Evolutionary conservation across 2,113 vertebrate genomes (phyloP), one percentile per base, ranked within the genome.

Genomic region (Dicentrarchus labrax): DNA sequence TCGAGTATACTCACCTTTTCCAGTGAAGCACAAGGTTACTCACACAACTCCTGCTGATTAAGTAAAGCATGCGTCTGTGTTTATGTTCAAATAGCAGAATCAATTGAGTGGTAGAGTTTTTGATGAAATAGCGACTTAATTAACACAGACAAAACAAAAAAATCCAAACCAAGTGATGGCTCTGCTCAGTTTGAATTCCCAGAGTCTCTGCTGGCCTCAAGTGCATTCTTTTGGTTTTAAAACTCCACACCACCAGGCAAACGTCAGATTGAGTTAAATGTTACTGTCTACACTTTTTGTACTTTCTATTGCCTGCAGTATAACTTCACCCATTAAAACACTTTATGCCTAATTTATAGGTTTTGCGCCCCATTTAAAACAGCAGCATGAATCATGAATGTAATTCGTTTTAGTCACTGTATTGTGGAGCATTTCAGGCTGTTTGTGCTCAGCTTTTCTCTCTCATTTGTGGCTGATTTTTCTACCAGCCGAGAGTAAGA

Each of bases 271-370:
- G 19, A 51, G 62, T 4, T 30, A 2, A 10, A 70, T 57, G 41
- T 72, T 54, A 47, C 50, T 51, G 21, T 68, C 53, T 39, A 16
- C 72, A 47, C 67, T 59, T 64, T 21, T 50, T 67, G 19, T 68
- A 21, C 16, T 38, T 72, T 62, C 59, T 65, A 36, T 78, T 47
- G 39, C 39, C 13, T 47, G 0, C 51, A 30, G 30, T 30, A 30
- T 30, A 53, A 66, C 64, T 60, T 45, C 24, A 15, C 6, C 22
- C 43, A 24, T 39, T 60, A 13, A 53, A 74, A 45, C 56, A 48
- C 51, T 59, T 64, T 17, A 69, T 53, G 62, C 48, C 30, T 43
- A 47, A 68, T 83, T 68, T 41, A 53, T 19, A 45, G 48, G 45
- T 70, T 38, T 17, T 48, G 30, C 0, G 24, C 21, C 17, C 39